Evolutionary conservation across 2,888 invertebrate genomes (phyloP).

Genomic region (Brachynemurus nebulosus): DNA sequence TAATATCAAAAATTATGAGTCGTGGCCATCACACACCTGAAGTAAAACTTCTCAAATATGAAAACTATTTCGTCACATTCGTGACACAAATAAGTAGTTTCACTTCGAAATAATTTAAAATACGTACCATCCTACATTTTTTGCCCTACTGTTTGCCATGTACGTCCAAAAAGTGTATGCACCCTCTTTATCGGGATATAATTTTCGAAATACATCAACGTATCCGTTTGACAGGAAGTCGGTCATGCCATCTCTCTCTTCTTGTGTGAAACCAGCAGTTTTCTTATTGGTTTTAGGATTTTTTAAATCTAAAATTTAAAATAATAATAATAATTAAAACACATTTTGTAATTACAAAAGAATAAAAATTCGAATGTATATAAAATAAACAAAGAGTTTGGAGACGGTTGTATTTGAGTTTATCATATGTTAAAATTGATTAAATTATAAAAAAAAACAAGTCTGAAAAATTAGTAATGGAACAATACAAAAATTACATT

Average conservation of each 20-base stretch:
- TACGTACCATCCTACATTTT: conserved; percentile 86
- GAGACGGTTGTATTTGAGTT: too few species aligned
- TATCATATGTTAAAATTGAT: too few species aligned
- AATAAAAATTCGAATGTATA: too few species aligned
- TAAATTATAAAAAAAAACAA: too few species aligned
- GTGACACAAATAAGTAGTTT: too few species aligned
- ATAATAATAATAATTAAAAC: conserved; percentile 10
- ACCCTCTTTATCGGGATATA: conserved; percentile 70
- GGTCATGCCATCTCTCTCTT: conserved; percentile 86
- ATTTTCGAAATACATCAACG: conserved; percentile 72
- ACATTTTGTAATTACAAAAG: too few species aligned
- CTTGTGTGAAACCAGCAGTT: conserved; percentile 90
- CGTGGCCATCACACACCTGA: not conserved
- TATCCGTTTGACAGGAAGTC: conserved; percentile 68
- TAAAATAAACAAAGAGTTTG: too few species aligned
- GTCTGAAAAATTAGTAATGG: too few species aligned
- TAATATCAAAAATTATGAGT: conserved; percentile 8
- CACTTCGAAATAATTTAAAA: not conserved
- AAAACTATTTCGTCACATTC: too few species aligned
- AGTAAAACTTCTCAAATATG: too few species aligned
- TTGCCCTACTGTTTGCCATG: conserved; percentile 71
- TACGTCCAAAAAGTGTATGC: conserved; percentile 96
- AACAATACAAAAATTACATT: too few species aligned
- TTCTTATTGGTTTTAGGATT: conserved; percentile 89
- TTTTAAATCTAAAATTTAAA: conserved; percentile 54